Evolutionary conservation across 1,140 invertebrate species (phyloP).

Genomic region (Galleria mellonella): DNA sequence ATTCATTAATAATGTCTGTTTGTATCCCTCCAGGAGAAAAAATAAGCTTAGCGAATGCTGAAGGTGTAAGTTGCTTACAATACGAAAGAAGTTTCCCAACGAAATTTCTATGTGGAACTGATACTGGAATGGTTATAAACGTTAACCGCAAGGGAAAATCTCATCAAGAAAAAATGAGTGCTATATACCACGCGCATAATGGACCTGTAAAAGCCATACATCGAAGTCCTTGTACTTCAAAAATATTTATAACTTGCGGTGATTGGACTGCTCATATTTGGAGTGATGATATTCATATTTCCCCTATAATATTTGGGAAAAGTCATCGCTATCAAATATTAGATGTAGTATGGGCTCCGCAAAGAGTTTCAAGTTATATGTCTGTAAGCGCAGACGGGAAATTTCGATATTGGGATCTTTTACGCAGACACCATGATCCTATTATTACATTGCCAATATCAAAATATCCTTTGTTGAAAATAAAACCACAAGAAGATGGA

Average conservation of each 20-base stretch:
- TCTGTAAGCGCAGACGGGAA: conserved; percentile 86
- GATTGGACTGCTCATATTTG: conserved; percentile 91
- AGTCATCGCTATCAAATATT: conserved; percentile 78
- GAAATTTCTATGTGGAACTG: conserved; percentile 79
- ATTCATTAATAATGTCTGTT: conserved; percentile 78
- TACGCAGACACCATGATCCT: conserved; percentile 86
- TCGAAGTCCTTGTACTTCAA: conserved; percentile 88
- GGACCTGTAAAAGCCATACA: conserved; percentile 87
- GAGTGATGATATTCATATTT: conserved; percentile 90
- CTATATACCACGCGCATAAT: conserved; percentile 77
- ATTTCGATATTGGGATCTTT: conserved; percentile 92
- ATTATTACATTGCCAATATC: conserved; percentile 69
- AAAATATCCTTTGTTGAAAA: conserved; percentile 64
- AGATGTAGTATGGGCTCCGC: conserved; percentile 87
- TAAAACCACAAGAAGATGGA: conserved; percentile 76
- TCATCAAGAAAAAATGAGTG: conserved; percentile 79
- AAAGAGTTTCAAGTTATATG: conserved; percentile 87
- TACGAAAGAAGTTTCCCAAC: conserved; percentile 91
- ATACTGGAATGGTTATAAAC: conserved; percentile 82
- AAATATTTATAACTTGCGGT: conserved; percentile 92
- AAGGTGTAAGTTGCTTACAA: conserved; percentile 84
- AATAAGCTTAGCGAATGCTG: conserved; percentile 76
- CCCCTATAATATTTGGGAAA: conserved; percentile 88
- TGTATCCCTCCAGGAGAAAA: conserved; percentile 76
- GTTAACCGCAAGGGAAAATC: conserved; percentile 86